Evolutionary conservation across 2,888 invertebrate species (phyloP).

Genomic region (Hydraecia micacea): DNA sequence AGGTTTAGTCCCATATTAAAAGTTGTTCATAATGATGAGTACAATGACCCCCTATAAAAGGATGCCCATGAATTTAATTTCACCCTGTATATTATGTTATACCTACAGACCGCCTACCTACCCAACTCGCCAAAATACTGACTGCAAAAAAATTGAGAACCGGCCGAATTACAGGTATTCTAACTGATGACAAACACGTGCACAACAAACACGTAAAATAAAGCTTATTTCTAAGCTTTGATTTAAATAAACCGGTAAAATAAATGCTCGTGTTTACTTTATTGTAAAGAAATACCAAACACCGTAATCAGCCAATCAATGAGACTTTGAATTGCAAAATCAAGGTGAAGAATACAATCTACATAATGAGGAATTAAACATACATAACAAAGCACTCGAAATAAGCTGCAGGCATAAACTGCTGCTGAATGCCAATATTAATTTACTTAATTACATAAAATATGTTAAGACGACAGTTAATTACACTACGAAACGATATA

Average conservation of each 20-base stretch:
- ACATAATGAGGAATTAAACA: slow-evolving; percentile 13
- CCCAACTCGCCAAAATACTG: not conserved
- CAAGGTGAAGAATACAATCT: slow-evolving; percentile 41
- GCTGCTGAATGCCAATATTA: slow-evolving; percentile 10
- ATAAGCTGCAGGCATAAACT: slow-evolving; percentile 9
- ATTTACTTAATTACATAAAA: slow-evolving; percentile 54
- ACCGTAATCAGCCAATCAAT: slow-evolving; percentile 33
- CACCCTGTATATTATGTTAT: too few species aligned
- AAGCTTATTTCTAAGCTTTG: not conserved
- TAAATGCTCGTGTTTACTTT: not conserved
- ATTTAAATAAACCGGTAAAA: not conserved
- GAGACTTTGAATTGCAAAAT: slow-evolving; percentile 34
- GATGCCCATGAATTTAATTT: too few species aligned
- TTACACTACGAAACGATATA: slow-evolving; percentile 62
- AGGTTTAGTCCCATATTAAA: too few species aligned
- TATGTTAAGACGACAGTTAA: slow-evolving; percentile 71
- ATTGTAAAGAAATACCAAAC: slow-evolving; percentile 10
- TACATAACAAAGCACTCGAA: slow-evolving; percentile 10
- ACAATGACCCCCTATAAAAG: too few species aligned
- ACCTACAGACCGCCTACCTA: not conserved
- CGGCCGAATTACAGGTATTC: not conserved
- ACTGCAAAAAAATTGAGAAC: not conserved
- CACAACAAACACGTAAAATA: too few species aligned
- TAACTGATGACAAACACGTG: not conserved
- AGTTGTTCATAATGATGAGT: too few species aligned